Base-by-base conservation (phyloP, 2,797 vertebrate genomes). In the Ispidina lecontei region DNA sequence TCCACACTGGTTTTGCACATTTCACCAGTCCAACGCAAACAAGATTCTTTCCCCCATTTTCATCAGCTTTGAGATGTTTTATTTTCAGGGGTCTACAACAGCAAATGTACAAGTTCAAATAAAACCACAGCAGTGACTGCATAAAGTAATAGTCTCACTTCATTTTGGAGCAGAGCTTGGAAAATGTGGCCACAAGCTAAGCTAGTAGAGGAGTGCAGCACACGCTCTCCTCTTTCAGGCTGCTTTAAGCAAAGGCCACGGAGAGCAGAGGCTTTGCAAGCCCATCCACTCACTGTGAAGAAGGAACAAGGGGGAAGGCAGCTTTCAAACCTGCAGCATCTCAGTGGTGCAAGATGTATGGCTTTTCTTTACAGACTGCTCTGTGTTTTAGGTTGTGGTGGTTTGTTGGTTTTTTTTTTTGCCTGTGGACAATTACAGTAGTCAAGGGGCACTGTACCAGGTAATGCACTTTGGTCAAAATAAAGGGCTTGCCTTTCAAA, bases 371-470 rank as follows among this genome's bases (percentile, higher is more conserved):
- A 94, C 52, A 85, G 96, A 96, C 78, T 95, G 37, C 56, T 79
- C 37, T 81, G 87, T 94, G 79, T 96, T 98, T 97, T 96, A 96
- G 12, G 37, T 14, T 37, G 37, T 14, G 37, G 37, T 37, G 13
- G 37, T 37, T n/a, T n/a, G n/a, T n/a, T n/a, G 37, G 13, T 14
- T 6, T 37, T 73, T 63, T 46, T 59, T 96, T 90, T 22, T n/a
- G 80, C 75, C 94, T 96, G 90, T 90, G 95, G 95, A 93, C 96
- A 95, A 94, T 96, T 94, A 93, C 60, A 88, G 84, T 87, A 60
- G 93, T 74, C 80, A 71, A 9, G 72, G 76, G 69, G 31, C 22
- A 29, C 84, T 91, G 69, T 91, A 92, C 73, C 62, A 88, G 70
- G 85, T 87, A 91, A 77, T 82, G 83, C 28, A 44, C 91, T 96